Percentiles rank a stretch among this genome's conserved stretches.
phyloP scores from a whole-genome alignment of 2,113 vertebrate species.

The Bucco capensis region DNA sequence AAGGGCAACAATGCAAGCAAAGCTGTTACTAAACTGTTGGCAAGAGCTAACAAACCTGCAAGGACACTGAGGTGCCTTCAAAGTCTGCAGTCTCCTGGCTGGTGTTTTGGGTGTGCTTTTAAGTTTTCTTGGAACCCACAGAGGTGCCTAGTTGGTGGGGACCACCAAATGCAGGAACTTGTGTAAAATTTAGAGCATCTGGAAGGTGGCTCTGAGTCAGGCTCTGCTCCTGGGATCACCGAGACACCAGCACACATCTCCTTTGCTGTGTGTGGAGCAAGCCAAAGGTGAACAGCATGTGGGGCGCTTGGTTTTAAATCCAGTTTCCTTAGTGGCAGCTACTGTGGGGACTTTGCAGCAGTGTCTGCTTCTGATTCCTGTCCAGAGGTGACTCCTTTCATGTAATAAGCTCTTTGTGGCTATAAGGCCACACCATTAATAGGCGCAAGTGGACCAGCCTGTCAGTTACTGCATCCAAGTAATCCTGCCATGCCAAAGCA shows the following conservation, averaged over 20 bases:
- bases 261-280: not conserved
- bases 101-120: not conserved
- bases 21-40: not conserved
- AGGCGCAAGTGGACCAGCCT: accelerated
- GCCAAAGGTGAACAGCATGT: not conserved
- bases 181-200: accelerated
- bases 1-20: accelerated
- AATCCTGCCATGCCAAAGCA: not conserved
- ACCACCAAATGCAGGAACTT: not conserved
- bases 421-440: not conserved
- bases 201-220: not conserved
- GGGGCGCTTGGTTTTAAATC: not conserved
- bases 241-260: not conserved
- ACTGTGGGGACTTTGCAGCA: not conserved
- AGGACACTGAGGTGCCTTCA: accelerated
- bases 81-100: not conserved
- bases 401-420: not conserved
- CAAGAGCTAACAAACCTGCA: not conserved
- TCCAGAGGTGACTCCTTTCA: not conserved
- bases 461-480: not conserved
- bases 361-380: not conserved
- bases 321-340: not conserved
- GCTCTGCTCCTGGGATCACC: not conserved
- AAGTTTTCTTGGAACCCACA: not conserved
- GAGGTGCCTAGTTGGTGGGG: not conserved